Percentiles rank a stretch among this genome's conserved stretches.
phyloP scores from a whole-genome alignment of 2,888 invertebrate species.

The Sinodicranocentrus sp. region DNA sequence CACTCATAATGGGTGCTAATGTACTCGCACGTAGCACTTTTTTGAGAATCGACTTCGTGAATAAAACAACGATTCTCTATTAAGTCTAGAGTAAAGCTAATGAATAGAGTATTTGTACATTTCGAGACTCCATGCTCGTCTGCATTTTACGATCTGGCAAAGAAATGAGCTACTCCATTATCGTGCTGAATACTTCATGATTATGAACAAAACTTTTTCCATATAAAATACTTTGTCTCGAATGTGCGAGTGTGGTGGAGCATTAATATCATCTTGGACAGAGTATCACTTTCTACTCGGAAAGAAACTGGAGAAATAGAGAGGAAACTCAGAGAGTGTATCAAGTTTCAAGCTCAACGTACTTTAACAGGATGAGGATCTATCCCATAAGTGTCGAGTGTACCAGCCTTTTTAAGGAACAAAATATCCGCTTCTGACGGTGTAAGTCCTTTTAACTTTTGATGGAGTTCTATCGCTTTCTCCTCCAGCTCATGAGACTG shows the following conservation, averaged over 20 bases:
- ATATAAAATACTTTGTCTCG: conserved; percentile 4
- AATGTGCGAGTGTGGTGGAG: not conserved
- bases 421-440: conserved; percentile 92
- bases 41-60: not conserved
- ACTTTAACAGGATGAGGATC: conserved; percentile 99
- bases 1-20: not conserved
- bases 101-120: conserved; percentile 22
- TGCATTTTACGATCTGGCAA: not conserved
- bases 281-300: not conserved
- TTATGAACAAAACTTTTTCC: conserved; percentile 25
- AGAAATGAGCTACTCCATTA: conserved; percentile 15
- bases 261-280: not conserved
- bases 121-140: not conserved
- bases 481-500: conserved; percentile 95
- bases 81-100: conserved; percentile 22
- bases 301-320: not conserved
- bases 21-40: not conserved
- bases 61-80: conserved; percentile 34
- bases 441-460: conserved; percentile 91
- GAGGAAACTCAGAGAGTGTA: not conserved
- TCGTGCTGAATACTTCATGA: conserved; percentile 46
- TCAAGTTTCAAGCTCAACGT: conserved; percentile 72
- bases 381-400: conserved; percentile 97
- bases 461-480: conserved; percentile 95
- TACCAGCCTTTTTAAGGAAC: conserved; percentile 94